Evolutionary conservation across 2,113 vertebrate genomes (phyloP).

Genomic region (Sciurus niger): DNA sequence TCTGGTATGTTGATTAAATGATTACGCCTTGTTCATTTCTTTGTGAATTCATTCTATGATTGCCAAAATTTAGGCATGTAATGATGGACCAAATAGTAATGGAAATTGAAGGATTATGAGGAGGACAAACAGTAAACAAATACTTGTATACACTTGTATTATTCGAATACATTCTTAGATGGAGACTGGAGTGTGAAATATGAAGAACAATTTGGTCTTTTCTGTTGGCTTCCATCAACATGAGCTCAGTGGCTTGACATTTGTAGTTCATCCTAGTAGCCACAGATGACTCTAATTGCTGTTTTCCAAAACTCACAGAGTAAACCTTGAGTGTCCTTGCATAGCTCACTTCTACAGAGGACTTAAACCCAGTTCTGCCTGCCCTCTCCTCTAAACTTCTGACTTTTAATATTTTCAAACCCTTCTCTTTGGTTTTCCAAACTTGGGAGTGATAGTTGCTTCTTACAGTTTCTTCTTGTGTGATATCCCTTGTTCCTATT

Average conservation of each 20-base stretch:
- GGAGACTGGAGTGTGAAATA: neutral
- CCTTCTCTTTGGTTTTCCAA: neutral
- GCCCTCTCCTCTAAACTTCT: neutral
- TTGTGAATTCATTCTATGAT: neutral
- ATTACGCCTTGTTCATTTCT: neutral
- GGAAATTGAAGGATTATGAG: neutral
- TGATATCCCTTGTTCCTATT: neutral
- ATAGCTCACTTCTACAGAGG: neutral
- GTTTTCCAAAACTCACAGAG: neutral
- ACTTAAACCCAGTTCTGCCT: neutral
- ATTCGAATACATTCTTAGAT: neutral
- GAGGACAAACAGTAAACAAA: neutral
- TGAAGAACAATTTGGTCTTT: neutral
- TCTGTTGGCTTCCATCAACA: neutral
- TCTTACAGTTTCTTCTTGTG: neutral
- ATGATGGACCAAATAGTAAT: neutral
- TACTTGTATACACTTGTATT: neutral
- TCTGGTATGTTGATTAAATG: neutral
- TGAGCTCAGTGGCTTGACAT: neutral
- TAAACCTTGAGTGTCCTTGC: neutral
- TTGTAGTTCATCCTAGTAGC: neutral
- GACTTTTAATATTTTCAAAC: neutral
- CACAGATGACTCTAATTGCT: too few relatives aligned
- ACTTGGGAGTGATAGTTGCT: neutral
- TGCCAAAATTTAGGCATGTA: neutral